Evolutionary conservation across 2,888 invertebrate species (phyloP).

Genomic region (Brassicogethes aeneus): DNA sequence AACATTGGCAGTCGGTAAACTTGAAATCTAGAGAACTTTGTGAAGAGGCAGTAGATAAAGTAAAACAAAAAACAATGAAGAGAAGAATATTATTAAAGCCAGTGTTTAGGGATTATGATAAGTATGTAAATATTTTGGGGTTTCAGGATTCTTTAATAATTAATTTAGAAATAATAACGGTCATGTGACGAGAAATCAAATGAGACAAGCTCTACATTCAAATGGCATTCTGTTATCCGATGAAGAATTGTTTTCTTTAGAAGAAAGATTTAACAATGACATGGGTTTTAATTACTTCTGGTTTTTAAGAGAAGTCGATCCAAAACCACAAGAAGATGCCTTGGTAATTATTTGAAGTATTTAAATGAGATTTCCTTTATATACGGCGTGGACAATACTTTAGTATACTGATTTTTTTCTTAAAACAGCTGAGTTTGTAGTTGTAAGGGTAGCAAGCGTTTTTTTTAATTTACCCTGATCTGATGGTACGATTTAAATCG

Average conservation of each 20-base stretch:
- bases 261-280: slow-evolving; percentile 62
- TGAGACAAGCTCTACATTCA: slow-evolving; percentile 60
- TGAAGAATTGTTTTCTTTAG: slow-evolving; percentile 59
- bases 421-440: too few relatives aligned
- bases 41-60: slow-evolving; percentile 53
- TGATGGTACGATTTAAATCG: too few relatives aligned
- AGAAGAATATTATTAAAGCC: slow-evolving; percentile 57
- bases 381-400: too few relatives aligned
- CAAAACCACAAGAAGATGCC: slow-evolving; percentile 36
- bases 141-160: background rate
- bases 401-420: too few relatives aligned
- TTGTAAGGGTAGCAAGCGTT: too few relatives aligned
- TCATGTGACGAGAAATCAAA: slow-evolving; percentile 59
- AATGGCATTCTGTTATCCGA: slow-evolving; percentile 58
- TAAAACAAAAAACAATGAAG: slow-evolving; percentile 52
- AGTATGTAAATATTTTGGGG: slow-evolving; percentile 39
- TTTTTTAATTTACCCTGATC: too few relatives aligned
- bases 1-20: slow-evolving; percentile 41
- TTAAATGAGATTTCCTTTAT: too few relatives aligned
- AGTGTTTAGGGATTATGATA: slow-evolving; percentile 62
- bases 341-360: slow-evolving; percentile 28
- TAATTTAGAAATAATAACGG: slow-evolving; percentile 55
- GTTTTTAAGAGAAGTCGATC: slow-evolving; percentile 58
- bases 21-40: slow-evolving; percentile 32
- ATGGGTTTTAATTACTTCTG: slow-evolving; percentile 65